A percentile compares a stretch with the other conserved stretches of the same genome.
phyloP scores from a whole-genome alignment of 2,797 vertebrate species.

The Lagodon rhomboides region DNA sequence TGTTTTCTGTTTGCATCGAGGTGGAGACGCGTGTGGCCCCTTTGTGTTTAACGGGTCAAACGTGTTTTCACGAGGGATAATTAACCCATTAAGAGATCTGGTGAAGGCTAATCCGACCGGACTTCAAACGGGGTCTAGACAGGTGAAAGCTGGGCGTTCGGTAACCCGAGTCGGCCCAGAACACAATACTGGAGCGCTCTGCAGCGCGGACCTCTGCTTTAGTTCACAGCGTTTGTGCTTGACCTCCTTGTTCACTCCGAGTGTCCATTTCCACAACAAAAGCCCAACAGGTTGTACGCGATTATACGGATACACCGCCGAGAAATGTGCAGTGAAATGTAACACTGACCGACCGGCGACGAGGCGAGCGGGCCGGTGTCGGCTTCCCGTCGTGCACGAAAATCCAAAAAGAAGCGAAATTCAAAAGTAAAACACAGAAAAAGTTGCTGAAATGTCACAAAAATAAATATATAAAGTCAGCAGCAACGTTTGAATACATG shows the following conservation, averaged over 20 bases:
- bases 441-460: not conserved
- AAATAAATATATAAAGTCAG: conserved; percentile 4
- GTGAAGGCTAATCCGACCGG: conserved; percentile 71
- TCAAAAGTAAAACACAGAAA: conserved; percentile 17
- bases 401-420: not conserved
- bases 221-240: conserved; percentile 73
- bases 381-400: conserved; percentile 48
- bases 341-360: conserved; percentile 57
- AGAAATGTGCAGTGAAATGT: conserved; percentile 71
- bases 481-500: conserved; percentile 29
- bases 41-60: conserved; percentile 52
- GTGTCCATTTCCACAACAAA: conserved; percentile 81
- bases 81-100: conserved; percentile 78
- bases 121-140: conserved; percentile 73
- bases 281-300: conserved; percentile 67
- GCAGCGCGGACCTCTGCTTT: conserved; percentile 62
- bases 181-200: conserved; percentile 59
- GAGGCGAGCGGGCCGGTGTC: conserved; percentile 40
- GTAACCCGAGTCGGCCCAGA: conserved; percentile 77
- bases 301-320: conserved; percentile 64
- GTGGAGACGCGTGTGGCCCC: conserved; percentile 29
- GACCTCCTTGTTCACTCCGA: conserved; percentile 74
- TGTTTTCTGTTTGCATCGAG: conserved; percentile 6
- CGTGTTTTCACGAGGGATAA: conserved; percentile 74
- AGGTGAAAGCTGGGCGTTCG: conserved; percentile 71